Base-by-base conservation (phyloP, 2,888 invertebrate species). In the Caenorhabditis sp. region DNA sequence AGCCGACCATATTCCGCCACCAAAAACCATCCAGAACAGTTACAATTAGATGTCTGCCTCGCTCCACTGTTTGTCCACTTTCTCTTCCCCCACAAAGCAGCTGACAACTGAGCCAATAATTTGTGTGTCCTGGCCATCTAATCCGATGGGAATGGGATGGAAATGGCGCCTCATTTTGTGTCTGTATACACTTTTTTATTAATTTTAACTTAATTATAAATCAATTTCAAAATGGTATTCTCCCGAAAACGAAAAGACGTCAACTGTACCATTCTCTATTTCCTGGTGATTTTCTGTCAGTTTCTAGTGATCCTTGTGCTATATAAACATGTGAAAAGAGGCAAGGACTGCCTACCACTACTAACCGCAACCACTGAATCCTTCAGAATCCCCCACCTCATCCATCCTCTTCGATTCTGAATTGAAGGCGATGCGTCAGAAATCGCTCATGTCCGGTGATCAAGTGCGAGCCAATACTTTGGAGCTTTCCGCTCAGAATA, bases 1-100 rank as follows among this genome's bases (percentile, higher is more conserved):
- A 28, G 82, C 82, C 11, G 64, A 60, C 18, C 67, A 8, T n/a
- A 62, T 80, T 37, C 79, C 79, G 11, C 64, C 50, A n/a, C 55
- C 22, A 62, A 53, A 24, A 26, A 35, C 24, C 20, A 62, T 13
- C 9, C 8, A 47, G 20, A n/a, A n/a, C n/a, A n/a, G n/a, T n/a
- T n/a, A 15, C n/a, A 28, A 26, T 11, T 26, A 24, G 15, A n/a
- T n/a, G n/a, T 47, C 47, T 15, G 22, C 18, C 18, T n/a, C 18
- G 26, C 0, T 28, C n/a, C 18, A 28, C 13, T 28, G 35, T 32
- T 50, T 51, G 51, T 20, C 44, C 61, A 11, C n/a, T n/a, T n/a
- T n/a, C n/a, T n/a, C n/a, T n/a, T n/a, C n/a, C n/a, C n/a, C n/a
- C n/a, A n/a, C n/a, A n/a, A n/a, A n/a, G n/a, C n/a, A n/a, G n/a